Evolutionary conservation across 2,797 vertebrate species (phyloP), one percentile per base, ranked within the genome.

Genomic region (Enteromius mattozi): DNA sequence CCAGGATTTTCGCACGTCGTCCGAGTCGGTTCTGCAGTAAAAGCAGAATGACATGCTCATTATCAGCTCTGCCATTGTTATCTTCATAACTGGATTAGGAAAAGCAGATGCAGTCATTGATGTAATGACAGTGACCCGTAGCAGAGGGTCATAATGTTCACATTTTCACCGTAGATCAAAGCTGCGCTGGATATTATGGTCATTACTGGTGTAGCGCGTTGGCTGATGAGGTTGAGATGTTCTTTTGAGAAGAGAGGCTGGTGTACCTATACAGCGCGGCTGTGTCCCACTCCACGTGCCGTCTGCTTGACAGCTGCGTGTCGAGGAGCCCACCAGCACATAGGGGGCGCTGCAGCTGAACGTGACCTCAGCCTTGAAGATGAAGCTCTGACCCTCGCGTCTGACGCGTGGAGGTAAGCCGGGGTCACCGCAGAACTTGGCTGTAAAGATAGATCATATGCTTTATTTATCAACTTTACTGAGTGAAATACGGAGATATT

Each of bases 371-470:
- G 97, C 98, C 87, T 97, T 97, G 88, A 96, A 99, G 87, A 99
- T 99, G 90, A 99, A 99, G 88, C 98, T 98, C 87, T 95, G 98
- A 9, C 98, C 98, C 91, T 99, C 97, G 90, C 97, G 92, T 82
- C 92, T 96, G 68, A 96, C 97, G 88, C 95, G 95, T 78, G 96
- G 92, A 35, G 97, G 98, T 68, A 92, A 80, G 6, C 97, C 97
- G 0, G 98, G 97, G 85, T 99, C 98, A 47, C 98, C 97, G 71
- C 98, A 99, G 92, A 99, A 99, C 88, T 96, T 98, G 61, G 98
- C 98, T 99, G 91, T 40, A 82, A 86, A 87, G 17, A 66, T 3
- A 59, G 0, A 30, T 16, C 6, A 6, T 6, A 10, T 6, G 1
- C 33, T 47, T 33, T 40, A 16, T 42, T 45, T 7, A 47, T 5